Base-by-base conservation (phyloP, 2,888 invertebrate genomes). In the Lapara coniferarum region DNA sequence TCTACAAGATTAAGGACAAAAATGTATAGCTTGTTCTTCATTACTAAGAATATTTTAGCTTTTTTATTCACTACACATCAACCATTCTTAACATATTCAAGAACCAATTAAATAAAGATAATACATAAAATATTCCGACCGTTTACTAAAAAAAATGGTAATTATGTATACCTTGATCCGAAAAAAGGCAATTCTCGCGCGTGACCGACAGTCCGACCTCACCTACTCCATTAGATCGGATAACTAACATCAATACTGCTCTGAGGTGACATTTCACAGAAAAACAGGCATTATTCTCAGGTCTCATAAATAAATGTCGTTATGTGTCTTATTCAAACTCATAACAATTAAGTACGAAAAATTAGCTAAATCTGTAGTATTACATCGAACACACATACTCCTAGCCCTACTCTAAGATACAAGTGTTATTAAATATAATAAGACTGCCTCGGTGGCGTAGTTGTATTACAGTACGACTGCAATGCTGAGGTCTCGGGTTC, bases 151-250 rank as follows among this genome's bases (percentile, higher is more conserved):
- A 46, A 63, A 19, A 49, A 16, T 63, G 14, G 7, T 14, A 63
- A 25, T 25, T 25, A 25, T 25, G 25, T 2, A 55, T 19, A 55
- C 19, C 19, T 55, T 55, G 55, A 55, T 46, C 46, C 13, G 19
- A 10, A 16, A 12, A 19, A 49, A 19, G 16, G 7, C 19, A 5
- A 1, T 19, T 63, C 19, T 25, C 19, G 49, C 63, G 46, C 19
- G 19, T 19, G 49, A 13, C 19, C 13, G 0, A 49, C 49, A 63
- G 49, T 19, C 13, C 63, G 16, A n/a, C 46, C 12, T 44, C 56
- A 56, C 56, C 56, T 37, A 67, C 56, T 67, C 67, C 56, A 56
- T 67, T 67, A 67, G 46, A 46, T 56, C 46, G 12, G 3, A 56
- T 56, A 56, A 44, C 44, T 56, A 16, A 25, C 56, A 67, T 56